These are phyloP conservation scores for Bubo bubo DNA, from an alignment of 2,113 vertebrate genomes.

Conservation along the genomic window DNA sequence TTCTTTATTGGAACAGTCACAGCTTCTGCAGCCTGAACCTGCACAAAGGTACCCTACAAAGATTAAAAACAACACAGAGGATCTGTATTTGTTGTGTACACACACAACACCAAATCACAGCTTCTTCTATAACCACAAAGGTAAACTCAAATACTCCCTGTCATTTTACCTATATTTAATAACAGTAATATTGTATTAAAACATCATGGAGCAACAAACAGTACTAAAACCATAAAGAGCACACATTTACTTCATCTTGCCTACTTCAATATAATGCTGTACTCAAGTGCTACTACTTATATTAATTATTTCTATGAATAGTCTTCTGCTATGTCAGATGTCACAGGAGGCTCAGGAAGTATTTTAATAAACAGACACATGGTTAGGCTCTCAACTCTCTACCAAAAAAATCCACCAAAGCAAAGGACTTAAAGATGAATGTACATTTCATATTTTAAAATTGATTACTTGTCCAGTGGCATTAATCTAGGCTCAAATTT, in stretches of 20 bases:
- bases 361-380: not conserved
- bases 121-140: fast-evolving
- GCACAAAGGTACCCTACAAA: constrained; percentile 77
- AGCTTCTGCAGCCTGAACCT: constrained; percentile 81
- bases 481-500: not conserved
- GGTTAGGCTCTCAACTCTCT: not conserved
- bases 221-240: not conserved
- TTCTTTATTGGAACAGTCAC: constrained; percentile 56
- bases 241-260: not conserved
- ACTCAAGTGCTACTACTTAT: not conserved
- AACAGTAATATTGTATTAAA: not conserved
- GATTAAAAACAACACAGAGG: not conserved
- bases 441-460: not conserved
- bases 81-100: fast-evolving
- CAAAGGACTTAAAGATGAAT: not conserved
- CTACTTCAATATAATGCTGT: not conserved
- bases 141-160: not conserved
- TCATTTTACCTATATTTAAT: not conserved
- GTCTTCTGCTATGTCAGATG: not conserved
- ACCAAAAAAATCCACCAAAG: not conserved
- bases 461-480: not conserved
- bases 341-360: not conserved
- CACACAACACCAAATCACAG: not conserved
- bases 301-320: not conserved
- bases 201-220: not conserved